Base-by-base conservation (phyloP, 2,113 vertebrate genomes). In the Miniopterus natalensis region DNA sequence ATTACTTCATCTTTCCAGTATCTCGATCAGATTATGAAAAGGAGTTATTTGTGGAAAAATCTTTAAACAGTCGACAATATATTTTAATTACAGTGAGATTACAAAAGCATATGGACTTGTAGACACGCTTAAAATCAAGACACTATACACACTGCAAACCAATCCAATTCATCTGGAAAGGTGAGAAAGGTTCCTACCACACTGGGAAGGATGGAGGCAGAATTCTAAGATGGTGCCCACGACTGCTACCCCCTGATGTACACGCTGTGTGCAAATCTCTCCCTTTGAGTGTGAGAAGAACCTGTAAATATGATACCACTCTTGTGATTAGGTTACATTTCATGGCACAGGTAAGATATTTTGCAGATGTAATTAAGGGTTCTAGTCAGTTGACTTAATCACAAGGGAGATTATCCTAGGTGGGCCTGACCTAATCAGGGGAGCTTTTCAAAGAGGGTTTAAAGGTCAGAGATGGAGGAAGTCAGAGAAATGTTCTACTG, bases 351-450 rank as follows among this genome's bases (percentile, higher is more conserved):
- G 80, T 23, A 57, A 88, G 61, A 59, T 53, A 79, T 78, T 92
- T 65, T 94, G 29, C 23, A 80, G 79, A 40, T 90, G 27, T 63
- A 92, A 77, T 68, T 92, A 73, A 74, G 53, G 25, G 61, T 49
- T 40, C 49, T 85, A 70, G 45, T 90, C 51, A 90, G 51, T 42
- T 96, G 59, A 84, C 27, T 47, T 95, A 77, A 47, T 88, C n/a
- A 71, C 81, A 78, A 80, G 12, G 31, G 42, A 95, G 42, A 78
- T 31, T 77, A 71, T 51, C 8, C 27, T 66, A n/a, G 65, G 51
- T 90, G 42, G 36, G 13, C 42, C 51, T 75, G 47, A 80, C 20
- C 25, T 81, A 94, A 85, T 86, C 42, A 89, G 21, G 4, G 13
- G 85, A 80, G 15, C 59, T 25, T 49, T 57, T 85, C 55, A 88